phyloP scores from a whole-genome alignment of 2,113 vertebrate species.

The Merops nubicus region DNA sequence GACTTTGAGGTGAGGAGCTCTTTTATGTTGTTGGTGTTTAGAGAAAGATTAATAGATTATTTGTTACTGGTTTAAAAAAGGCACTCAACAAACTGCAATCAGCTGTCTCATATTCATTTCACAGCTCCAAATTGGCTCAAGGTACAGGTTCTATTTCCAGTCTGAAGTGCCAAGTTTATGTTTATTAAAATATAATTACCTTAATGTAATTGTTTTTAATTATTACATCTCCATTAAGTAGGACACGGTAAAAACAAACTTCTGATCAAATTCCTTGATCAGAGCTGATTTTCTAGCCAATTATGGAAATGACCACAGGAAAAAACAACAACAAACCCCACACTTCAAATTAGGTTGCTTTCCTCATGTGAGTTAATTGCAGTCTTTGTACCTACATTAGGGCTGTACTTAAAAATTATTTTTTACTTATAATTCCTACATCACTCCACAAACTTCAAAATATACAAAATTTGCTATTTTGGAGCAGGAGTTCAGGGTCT shows the following conservation, averaged over 20 bases:
- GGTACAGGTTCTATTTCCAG: slow-evolving; percentile 6
- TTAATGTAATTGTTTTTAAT: slow-evolving; percentile 47
- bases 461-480: background rate
- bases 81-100: background rate
- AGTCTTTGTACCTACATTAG: background rate
- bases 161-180: slow-evolving; percentile 8
- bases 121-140: slow-evolving; percentile 38
- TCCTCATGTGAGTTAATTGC: background rate
- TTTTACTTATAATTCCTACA: background rate
- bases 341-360: background rate
- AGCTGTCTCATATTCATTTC: slow-evolving; percentile 8
- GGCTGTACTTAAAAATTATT: background rate
- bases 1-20: slow-evolving; percentile 44
- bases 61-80: slow-evolving; percentile 49
- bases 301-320: background rate
- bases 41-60: slow-evolving; percentile 58
- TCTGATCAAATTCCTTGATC: slow-evolving; percentile 34
- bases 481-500: background rate
- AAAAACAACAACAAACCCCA: background rate
- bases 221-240: slow-evolving; percentile 26
- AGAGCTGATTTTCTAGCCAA: slow-evolving; percentile 9
- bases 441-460: background rate
- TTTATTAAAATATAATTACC: slow-evolving; percentile 62
- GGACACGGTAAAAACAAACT: slow-evolving; percentile 58
- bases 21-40: slow-evolving; percentile 34